Evolutionary conservation across 2,113 vertebrate genomes (phyloP).

Genomic region (Illadopsis cleaveri): DNA sequence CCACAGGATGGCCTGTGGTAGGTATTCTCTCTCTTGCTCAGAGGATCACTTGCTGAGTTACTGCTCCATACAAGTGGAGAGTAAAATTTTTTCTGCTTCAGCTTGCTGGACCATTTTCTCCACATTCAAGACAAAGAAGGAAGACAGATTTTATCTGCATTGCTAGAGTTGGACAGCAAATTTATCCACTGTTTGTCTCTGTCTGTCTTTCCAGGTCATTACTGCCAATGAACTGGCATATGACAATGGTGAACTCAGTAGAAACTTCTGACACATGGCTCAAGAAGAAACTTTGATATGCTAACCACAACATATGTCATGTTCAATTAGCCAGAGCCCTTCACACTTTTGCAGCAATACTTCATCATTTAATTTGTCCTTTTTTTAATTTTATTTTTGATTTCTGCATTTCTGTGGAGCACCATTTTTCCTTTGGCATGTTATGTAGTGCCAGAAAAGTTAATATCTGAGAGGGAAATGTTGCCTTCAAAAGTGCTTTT

Average conservation of each 20-base stretch:
- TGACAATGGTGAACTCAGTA: rapidly evolving
- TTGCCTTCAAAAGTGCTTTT: slow-evolving; percentile 31
- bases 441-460: background rate
- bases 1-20: background rate
- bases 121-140: background rate
- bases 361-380: background rate
- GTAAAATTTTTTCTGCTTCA: background rate
- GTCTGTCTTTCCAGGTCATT: background rate
- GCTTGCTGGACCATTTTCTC: background rate
- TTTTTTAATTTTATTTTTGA: background rate
- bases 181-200: background rate
- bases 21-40: background rate
- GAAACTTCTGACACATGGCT: background rate
- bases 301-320: background rate
- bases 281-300: background rate
- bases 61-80: background rate
- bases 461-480: slow-evolving; percentile 9
- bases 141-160: background rate
- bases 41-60: background rate
- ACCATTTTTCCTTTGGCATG: background rate
- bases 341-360: background rate
- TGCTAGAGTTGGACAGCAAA: background rate
- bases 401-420: background rate
- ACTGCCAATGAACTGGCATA: background rate
- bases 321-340: background rate